A percentile compares a stretch with the other conserved stretches of the same genome.
phyloP scores from a whole-genome alignment of 2,888 invertebrate species.

The Cephus pygmeus region DNA sequence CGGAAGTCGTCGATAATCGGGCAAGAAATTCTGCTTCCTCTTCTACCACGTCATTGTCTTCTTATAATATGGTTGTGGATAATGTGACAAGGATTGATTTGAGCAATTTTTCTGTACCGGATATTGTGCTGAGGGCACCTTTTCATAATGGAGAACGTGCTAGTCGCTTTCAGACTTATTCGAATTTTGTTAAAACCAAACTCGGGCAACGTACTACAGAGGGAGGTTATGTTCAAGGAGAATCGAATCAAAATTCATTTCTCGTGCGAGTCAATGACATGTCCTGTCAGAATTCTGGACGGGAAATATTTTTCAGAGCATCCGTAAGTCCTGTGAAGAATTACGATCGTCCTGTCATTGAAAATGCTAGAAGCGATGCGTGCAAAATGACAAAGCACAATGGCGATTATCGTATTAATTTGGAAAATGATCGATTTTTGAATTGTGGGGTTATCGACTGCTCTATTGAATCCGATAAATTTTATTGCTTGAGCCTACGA shows the following conservation, averaged over 20 bases:
- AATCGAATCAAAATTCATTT: slow-evolving; percentile 14
- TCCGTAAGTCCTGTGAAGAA: slow-evolving; percentile 31
- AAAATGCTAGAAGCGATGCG: slow-evolving; percentile 32
- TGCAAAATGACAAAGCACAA: slow-evolving; percentile 38
- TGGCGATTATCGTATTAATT: slow-evolving; percentile 61
- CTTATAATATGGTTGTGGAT: slow-evolving; percentile 5
- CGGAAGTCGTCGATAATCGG: slow-evolving; percentile 49
- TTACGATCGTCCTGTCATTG: slow-evolving; percentile 41
- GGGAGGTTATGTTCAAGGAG: not conserved
- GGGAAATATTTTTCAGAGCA: slow-evolving; percentile 46
- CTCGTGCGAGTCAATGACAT: slow-evolving; percentile 44
- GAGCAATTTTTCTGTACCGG: slow-evolving; percentile 17
- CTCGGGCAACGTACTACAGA: not conserved
- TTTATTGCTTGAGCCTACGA: slow-evolving; percentile 69
- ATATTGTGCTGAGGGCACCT: slow-evolving; percentile 28
- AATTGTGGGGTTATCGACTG: slow-evolving; percentile 70
- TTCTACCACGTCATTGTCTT: not conserved
- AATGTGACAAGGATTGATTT: slow-evolving; percentile 11
- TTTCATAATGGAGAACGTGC: slow-evolving; percentile 8
- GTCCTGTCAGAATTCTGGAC: slow-evolving; percentile 47
- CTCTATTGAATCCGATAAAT: slow-evolving; percentile 55
- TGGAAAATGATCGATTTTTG: slow-evolving; percentile 66
- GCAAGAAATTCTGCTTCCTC: slow-evolving; percentile 23
- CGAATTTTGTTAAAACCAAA: slow-evolving; percentile 1
- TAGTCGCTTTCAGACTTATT: slow-evolving; percentile 16